Base-by-base conservation (phyloP, 2,113 vertebrate genomes). In the Arothron firmamentum region DNA sequence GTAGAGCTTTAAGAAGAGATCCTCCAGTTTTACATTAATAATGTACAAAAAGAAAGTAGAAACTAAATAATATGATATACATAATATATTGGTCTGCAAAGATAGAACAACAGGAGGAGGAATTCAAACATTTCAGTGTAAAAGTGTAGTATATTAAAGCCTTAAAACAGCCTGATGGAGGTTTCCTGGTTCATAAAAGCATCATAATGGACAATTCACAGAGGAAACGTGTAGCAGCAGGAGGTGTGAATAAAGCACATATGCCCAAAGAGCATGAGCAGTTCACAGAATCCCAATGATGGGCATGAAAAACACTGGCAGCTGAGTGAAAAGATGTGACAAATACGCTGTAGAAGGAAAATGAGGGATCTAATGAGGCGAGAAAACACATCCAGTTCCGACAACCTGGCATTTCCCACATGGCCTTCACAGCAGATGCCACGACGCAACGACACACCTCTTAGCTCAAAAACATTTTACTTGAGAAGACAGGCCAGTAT, bases 241-340 rank as follows among this genome's bases (percentile, higher is more conserved):
- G 54, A 83, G 64, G 78, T 71, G 74, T 69, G 66, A 67, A 79
- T 21, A 45, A 65, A 62, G 59, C 23, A 34, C 19, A 43, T 12
- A 16, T 49, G 47, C 41, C 20, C 49, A 52, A 38, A 62, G 62
- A 55, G 49, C 54, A 38, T 25, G 55, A 69, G 70, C 60, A 65
- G 55, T 42, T 34, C 15, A 18, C 56, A 34, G 38, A 73, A 63
- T 59, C 59, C 45, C 38, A 38, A 51, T 18, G 60, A 71, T 31
- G 51, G 41, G 25, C 57, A 63, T 77, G 28, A 46, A 71, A 69
- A 59, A 17, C 34, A 70, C 41, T 42, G 52, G 48, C 52, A 52
- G 62, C 75, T 49, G 50, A 10, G 47, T 60, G 51, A 61, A 62
- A 21, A 58, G 43, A 47, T 16, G 20, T 58, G 59, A 15, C n/a